A percentile compares a stretch with the other conserved stretches of the same genome.
phyloP scores from a whole-genome alignment of 1,140 invertebrate genomes.

The Coelopa frigida region DNA sequence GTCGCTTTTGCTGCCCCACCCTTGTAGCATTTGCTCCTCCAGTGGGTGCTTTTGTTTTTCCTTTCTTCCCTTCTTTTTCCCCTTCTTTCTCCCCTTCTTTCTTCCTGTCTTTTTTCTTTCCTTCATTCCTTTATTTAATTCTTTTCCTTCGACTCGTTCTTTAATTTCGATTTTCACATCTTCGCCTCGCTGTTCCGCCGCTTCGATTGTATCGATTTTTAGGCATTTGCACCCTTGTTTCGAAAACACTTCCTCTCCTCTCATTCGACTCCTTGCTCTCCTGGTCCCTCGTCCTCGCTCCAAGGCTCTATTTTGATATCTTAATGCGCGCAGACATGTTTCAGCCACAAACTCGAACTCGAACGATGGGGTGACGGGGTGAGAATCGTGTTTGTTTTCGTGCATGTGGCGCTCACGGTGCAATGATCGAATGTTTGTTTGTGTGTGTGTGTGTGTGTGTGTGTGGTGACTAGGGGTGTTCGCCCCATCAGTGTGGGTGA shows the following conservation, averaged over 20 bases:
- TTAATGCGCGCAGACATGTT: conserved; percentile 1
- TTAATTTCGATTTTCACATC: neutral
- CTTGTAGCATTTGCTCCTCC: neutral
- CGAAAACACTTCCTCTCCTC: too few species aligned
- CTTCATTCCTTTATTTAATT: neutral
- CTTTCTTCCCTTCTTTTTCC: neutral
- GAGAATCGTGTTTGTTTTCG: too few species aligned
- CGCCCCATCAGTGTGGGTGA: too few species aligned
- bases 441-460: too few species aligned
- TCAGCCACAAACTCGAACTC: too few species aligned
- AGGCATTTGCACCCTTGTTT: neutral
- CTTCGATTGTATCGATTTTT: neutral
- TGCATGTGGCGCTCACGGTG: too few species aligned
- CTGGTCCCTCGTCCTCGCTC: too few species aligned
- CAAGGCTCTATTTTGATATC: conserved; percentile 4
- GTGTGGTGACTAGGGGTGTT: too few species aligned
- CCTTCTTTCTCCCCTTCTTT: neutral
- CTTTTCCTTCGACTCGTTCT: neutral
- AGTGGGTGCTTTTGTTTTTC: too few species aligned
- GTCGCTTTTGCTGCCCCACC: neutral
- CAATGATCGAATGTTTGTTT: too few species aligned
- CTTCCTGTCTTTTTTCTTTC: neutral
- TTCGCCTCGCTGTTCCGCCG: neutral
- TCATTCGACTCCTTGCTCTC: too few species aligned
- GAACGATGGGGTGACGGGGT: too few species aligned